phyloP scores from a whole-genome alignment of 2,797 vertebrate species.

The Halcyon leucocephala region DNA sequence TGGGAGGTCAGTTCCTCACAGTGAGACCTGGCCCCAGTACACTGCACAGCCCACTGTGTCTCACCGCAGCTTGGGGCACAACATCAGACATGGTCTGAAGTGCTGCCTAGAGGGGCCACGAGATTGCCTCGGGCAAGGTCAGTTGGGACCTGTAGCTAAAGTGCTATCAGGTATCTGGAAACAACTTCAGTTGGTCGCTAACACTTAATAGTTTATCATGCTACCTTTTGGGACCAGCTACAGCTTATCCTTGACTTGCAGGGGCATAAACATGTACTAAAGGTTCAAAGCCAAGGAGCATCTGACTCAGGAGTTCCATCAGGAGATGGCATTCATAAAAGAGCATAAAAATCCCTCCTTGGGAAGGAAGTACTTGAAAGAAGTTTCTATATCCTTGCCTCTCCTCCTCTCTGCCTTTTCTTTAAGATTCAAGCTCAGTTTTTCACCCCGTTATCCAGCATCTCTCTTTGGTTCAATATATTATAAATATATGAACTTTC shows the following conservation, averaged over 20 bases:
- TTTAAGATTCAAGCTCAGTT: neutral
- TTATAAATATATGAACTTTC: conserved; percentile 32
- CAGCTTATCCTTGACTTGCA: neutral
- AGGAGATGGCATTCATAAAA: neutral
- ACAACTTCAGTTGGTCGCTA: neutral
- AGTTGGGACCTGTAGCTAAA: neutral
- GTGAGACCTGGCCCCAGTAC: neutral
- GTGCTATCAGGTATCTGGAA: neutral
- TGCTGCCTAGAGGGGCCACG: neutral
- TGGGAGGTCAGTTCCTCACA: neutral
- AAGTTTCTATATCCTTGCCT: neutral
- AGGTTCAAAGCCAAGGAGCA: neutral
- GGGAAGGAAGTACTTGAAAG: neutral
- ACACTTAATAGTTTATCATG: neutral
- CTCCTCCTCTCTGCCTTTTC: neutral
- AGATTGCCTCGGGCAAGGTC: neutral
- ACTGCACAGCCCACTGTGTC: neutral
- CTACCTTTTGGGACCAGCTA: neutral
- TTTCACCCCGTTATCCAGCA: neutral
- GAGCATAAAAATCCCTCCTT: neutral
- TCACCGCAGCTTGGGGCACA: neutral
- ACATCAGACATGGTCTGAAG: neutral
- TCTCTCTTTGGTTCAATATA: neutral
- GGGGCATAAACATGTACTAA: neutral
- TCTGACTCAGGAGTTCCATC: neutral